These are phyloP conservation scores for Eilema caniola DNA, from an alignment of 2,888 invertebrate genomes.

Conservation along the genomic window DNA sequence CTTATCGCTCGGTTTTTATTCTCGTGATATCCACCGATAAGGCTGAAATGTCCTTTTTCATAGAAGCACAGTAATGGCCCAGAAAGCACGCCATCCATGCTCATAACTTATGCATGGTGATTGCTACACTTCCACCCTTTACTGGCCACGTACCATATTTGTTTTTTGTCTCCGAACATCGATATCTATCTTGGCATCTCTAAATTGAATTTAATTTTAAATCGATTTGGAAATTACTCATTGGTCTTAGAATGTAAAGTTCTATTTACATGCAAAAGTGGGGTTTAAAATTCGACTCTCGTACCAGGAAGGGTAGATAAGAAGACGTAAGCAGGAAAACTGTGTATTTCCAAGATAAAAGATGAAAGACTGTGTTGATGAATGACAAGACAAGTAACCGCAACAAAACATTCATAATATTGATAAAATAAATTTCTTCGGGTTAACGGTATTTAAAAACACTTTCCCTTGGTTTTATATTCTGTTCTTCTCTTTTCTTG, in stretches of 20 bases:
- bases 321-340: background rate
- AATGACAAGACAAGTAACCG: too few relatives aligned
- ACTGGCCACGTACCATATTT: slow-evolving; percentile 62
- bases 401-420: too few relatives aligned
- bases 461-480: too few relatives aligned
- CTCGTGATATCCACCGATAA: slow-evolving; percentile 86
- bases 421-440: too few relatives aligned
- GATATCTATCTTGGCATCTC: slow-evolving; percentile 50
- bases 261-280: background rate
- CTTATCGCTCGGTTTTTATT: slow-evolving; percentile 84
- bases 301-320: background rate
- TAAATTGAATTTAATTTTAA: slow-evolving; percentile 29
- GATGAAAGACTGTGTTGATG: too few relatives aligned
- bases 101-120: slow-evolving; percentile 85
- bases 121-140: slow-evolving; percentile 81
- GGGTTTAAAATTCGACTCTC: background rate
- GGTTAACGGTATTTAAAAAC: too few relatives aligned
- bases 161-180: slow-evolving; percentile 50
- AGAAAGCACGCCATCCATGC: slow-evolving; percentile 78
- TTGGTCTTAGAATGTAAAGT: background rate
- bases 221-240: background rate
- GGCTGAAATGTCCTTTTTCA: slow-evolving; percentile 86
- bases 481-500: too few relatives aligned
- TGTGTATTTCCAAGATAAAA: background rate
- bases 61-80: slow-evolving; percentile 84